Conservation (phyloP, 2,797 vertebrate species). For the Anabas testudineus region DNA sequence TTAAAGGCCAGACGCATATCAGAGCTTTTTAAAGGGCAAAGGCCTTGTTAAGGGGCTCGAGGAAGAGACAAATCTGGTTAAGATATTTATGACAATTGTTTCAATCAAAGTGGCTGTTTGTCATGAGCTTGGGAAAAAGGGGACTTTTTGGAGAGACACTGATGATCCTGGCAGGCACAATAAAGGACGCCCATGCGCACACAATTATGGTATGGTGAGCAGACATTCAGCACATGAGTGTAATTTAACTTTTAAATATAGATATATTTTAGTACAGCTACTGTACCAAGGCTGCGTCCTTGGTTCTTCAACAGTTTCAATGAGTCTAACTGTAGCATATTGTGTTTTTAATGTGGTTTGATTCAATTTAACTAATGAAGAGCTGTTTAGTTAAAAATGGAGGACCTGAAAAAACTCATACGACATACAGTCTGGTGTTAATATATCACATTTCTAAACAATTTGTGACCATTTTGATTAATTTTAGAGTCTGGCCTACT, state of each 20-base stretch:
- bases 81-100: constrained; percentile 66
- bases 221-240: constrained; percentile 6
- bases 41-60: constrained; percentile 59
- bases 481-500: constrained; percentile 3
- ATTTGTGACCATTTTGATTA: constrained; percentile 24
- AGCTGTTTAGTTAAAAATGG: constrained; percentile 7
- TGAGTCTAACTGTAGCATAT: not conserved
- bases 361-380: constrained; percentile 16
- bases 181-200: not conserved
- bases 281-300: constrained; percentile 11
- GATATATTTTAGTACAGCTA: not conserved
- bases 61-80: constrained; percentile 48
- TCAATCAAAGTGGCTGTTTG: constrained; percentile 61
- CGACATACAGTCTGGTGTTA: constrained; percentile 26
- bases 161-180: constrained; percentile 22
- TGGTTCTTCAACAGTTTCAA: constrained; percentile 1
- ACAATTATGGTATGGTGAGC: not conserved
- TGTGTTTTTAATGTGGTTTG: constrained; percentile 16
- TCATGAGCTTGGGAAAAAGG: constrained; percentile 36
- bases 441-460: constrained; percentile 27
- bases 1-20: constrained; percentile 74
- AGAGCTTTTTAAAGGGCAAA: constrained; percentile 66
- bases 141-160: constrained; percentile 2
- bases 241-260: not conserved
- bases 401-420: constrained; percentile 20